These are phyloP conservation scores for Macrobrachium nipponense DNA, from an alignment of 1,140 invertebrate genomes.

Conservation along the genomic window DNA sequence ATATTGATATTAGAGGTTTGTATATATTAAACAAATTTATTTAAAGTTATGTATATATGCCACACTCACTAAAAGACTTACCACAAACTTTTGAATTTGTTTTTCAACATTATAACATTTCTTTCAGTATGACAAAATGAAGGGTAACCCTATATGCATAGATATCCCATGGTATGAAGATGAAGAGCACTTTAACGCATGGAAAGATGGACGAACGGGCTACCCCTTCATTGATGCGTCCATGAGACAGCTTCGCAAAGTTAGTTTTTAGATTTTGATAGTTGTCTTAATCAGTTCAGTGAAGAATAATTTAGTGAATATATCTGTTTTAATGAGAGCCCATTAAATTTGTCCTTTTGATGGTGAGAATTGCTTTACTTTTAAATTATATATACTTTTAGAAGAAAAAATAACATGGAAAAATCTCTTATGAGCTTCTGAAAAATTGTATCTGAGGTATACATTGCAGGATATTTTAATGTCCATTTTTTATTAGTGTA, in stretches of 20 bases:
- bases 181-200: conserved; percentile 75
- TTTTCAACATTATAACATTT: no score
- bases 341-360: no score
- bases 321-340: neutral
- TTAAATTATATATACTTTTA: no score
- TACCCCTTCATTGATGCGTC: conserved; percentile 81
- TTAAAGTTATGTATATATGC: no score
- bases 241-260: conserved; percentile 55
- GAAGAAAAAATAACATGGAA: no score
- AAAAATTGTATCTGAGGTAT: neutral
- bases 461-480: neutral
- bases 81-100: no score
- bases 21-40: no score
- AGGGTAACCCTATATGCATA: conserved; percentile 77
- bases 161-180: conserved; percentile 81
- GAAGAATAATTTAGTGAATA: neutral
- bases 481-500: neutral
- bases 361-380: no score
- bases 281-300: neutral
- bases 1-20: no score
- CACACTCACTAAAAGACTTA: no score
- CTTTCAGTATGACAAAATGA: conserved; percentile 74
- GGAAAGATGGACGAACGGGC: conserved; percentile 78
- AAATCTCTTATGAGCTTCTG: no score
- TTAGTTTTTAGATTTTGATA: neutral